phyloP scores from a whole-genome alignment of 2,797 vertebrate genomes.

The Pristis pectinata region DNA sequence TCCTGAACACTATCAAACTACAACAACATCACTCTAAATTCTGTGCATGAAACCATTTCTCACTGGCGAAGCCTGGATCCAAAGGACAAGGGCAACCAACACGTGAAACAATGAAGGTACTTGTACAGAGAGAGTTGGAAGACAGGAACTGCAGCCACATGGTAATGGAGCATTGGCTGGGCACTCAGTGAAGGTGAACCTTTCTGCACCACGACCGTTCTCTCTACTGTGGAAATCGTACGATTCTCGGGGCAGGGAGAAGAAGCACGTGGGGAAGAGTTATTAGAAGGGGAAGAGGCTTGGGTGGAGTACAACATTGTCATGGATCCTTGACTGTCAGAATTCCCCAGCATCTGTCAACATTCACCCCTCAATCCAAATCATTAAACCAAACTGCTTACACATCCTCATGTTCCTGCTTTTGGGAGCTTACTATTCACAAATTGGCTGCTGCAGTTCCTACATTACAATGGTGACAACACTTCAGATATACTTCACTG shows the following conservation, averaged over 20 bases:
- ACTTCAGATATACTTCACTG: too few relatives aligned
- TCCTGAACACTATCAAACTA: background rate
- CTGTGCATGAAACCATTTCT: background rate
- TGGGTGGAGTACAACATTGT: background rate
- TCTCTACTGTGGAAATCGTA: too few relatives aligned
- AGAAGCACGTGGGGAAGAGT: background rate
- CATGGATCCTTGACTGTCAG: background rate
- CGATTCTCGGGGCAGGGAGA: background rate
- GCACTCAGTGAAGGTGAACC: background rate
- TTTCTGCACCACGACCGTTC: too few relatives aligned
- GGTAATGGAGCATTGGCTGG: background rate
- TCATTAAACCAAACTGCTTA: too few relatives aligned
- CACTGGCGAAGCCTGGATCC: background rate
- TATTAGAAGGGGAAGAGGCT: background rate
- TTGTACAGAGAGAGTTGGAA: background rate
- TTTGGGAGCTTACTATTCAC: too few relatives aligned
- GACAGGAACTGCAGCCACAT: background rate
- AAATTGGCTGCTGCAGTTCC: too few relatives aligned
- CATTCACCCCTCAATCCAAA: too few relatives aligned
- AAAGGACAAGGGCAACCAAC: background rate
- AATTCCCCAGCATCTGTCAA: too few relatives aligned
- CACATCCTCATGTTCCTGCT: too few relatives aligned
- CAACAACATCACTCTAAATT: background rate
- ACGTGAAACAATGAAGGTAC: background rate
- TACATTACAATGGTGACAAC: too few relatives aligned